Evolutionary conservation across 1,140 invertebrate genomes (phyloP).

Genomic region (Pachyrhynchus sulphureomaculatus): DNA sequence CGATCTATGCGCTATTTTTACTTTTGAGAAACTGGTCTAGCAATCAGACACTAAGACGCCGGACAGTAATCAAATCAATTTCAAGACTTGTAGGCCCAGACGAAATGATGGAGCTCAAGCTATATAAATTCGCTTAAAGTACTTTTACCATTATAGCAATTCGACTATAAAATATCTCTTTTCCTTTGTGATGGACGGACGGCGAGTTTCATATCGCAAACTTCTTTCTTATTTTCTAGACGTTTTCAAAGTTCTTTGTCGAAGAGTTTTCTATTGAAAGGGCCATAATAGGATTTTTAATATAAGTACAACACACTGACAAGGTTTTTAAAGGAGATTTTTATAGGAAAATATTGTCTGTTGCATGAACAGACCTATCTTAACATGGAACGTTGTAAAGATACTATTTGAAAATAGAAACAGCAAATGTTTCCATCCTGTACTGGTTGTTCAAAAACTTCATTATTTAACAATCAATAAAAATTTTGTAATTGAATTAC

Average conservation of each 20-base stretch:
- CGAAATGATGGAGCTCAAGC: background rate
- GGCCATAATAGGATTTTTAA: background rate
- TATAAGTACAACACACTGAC: constrained; percentile 4
- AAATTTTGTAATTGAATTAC: no score
- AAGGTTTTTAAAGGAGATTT: background rate
- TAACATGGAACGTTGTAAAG: no score
- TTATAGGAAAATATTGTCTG: background rate
- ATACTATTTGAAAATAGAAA: no score
- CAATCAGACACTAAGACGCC: background rate
- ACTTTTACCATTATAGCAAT: constrained; percentile 6
- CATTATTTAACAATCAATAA: no score
- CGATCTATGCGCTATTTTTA: no score
- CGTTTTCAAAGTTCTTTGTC: constrained; percentile 3
- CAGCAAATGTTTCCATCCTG: no score
- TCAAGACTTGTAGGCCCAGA: background rate
- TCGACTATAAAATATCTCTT: constrained; percentile 2
- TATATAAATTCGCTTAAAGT: constrained; percentile 5
- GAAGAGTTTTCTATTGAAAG: background rate
- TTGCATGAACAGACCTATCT: background rate
- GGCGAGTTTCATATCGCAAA: constrained; percentile 3
- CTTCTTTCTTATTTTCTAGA: background rate
- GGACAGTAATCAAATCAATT: background rate
- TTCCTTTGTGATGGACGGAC: constrained; percentile 11
- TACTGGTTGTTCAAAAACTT: no score
- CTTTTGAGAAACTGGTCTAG: no score